These are phyloP conservation scores for Callionymus lyra DNA, from an alignment of 2,113 vertebrate genomes.

Conservation along the genomic window DNA sequence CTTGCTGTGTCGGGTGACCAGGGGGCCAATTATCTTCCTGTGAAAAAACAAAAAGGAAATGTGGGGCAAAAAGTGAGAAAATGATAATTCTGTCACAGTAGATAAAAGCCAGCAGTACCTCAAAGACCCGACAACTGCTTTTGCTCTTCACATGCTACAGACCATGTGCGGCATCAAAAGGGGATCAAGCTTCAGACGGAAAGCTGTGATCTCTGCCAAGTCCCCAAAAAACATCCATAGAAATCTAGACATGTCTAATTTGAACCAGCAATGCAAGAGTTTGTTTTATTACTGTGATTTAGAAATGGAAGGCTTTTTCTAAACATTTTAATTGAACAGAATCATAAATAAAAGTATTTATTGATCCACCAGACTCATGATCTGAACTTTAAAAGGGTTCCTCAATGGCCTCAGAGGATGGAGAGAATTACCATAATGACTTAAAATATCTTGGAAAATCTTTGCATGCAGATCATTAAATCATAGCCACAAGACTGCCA, in stretches of 20 bases:
- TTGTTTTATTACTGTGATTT: background rate
- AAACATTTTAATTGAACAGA: conserved; percentile 2
- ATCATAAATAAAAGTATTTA: conserved; percentile 14
- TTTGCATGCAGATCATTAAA: conserved; percentile 22
- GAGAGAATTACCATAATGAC: conserved; percentile 50
- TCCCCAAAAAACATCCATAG: conserved; percentile 10
- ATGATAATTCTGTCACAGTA: conserved; percentile 29
- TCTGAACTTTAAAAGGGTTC: too few relatives aligned
- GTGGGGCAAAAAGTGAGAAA: conserved; percentile 18
- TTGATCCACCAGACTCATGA: too few relatives aligned
- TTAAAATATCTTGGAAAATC: conserved; percentile 53
- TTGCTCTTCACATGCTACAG: too few relatives aligned
- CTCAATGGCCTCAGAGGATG: conserved; percentile 13
- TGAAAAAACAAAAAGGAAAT: too few relatives aligned
- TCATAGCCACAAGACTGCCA: conserved; percentile 26
- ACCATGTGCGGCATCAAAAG: conserved; percentile 5
- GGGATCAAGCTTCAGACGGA: conserved; percentile 12
- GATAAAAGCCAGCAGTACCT: conserved; percentile 25
- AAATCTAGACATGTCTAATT: background rate
- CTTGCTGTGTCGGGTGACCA: conserved; percentile 88
- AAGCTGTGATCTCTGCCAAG: conserved; percentile 14
- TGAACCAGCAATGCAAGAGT: conserved; percentile 4
- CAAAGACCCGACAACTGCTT: too few relatives aligned
- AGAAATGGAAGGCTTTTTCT: background rate
- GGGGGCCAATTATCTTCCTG: conserved; percentile 91